A percentile compares a stretch with the other conserved stretches of the same genome.
phyloP scores from a whole-genome alignment of 2,888 invertebrate genomes.

The Amiota mariae region DNA sequence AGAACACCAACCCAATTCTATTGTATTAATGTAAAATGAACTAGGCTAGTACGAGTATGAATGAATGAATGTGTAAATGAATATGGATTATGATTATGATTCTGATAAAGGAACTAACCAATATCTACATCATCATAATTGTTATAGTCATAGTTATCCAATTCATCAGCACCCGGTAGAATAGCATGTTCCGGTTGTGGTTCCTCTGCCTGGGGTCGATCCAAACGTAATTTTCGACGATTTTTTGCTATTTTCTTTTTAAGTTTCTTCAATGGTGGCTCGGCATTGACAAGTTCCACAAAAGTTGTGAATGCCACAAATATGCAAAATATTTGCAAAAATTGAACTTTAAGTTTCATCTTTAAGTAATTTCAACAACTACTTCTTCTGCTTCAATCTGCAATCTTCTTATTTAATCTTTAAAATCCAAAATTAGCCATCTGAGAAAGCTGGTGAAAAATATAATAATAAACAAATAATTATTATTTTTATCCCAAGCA shows the following conservation, averaged over 20 bases:
- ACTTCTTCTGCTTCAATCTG: background rate
- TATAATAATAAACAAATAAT: background rate
- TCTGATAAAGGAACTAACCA: constrained; percentile 31
- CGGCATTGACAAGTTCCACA: background rate
- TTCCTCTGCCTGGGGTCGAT: constrained; percentile 59
- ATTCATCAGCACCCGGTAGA: constrained; percentile 51
- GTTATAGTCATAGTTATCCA: constrained; percentile 54
- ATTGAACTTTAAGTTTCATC: background rate
- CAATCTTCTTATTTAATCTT: constrained; percentile 9
- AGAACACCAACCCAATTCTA: background rate
- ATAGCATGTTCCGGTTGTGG: constrained; percentile 48
- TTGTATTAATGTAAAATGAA: too few species aligned
- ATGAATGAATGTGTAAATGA: too few species aligned
- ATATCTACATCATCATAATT: constrained; percentile 56
- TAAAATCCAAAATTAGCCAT: too few species aligned
- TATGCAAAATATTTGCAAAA: background rate
- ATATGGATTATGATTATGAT: too few species aligned
- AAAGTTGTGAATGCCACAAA: background rate
- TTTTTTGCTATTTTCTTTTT: constrained; percentile 38
- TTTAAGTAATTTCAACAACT: too few species aligned
- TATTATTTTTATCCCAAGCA: background rate
- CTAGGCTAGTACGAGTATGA: too few species aligned
- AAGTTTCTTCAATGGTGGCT: background rate
- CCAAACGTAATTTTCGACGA: constrained; percentile 31
- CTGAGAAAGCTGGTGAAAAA: too few species aligned